Conservation (phyloP, 2,797 vertebrate genomes). For the Helostoma temminkii region DNA sequence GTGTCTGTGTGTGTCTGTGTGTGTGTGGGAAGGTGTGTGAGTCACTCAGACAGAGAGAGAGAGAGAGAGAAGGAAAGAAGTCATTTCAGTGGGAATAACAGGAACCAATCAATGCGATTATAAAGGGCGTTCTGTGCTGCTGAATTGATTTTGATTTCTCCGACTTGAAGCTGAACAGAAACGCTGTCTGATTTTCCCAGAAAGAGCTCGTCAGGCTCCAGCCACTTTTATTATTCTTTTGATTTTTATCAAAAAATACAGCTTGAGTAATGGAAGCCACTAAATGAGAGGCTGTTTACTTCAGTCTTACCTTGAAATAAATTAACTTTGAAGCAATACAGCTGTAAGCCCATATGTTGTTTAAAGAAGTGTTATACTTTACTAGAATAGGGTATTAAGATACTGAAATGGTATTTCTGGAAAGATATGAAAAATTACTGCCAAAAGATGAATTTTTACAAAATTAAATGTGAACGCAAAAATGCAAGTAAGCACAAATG, state of each 20-base stretch:
- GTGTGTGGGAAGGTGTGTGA: conserved; percentile 23
- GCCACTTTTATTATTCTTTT: background rate
- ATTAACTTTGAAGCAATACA: conserved; percentile 4
- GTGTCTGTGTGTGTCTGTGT: background rate
- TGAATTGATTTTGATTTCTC: conserved; percentile 58
- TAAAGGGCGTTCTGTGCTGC: conserved; percentile 58
- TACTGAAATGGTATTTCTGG: background rate
- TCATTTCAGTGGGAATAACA: conserved; percentile 54
- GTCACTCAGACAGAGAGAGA: conserved; percentile 9
- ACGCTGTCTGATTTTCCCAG: conserved; percentile 36
- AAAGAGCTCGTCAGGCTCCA: background rate
- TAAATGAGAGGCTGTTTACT: background rate
- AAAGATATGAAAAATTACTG: too few relatives aligned
- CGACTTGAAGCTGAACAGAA: conserved; percentile 43
- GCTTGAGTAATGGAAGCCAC: conserved; percentile 5
- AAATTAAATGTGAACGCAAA: background rate
- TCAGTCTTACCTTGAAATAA: conserved; percentile 4
- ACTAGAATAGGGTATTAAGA: background rate
- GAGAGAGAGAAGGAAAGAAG: conserved; percentile 26
- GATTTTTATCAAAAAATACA: background rate
- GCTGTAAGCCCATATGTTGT: background rate
- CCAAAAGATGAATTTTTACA: too few relatives aligned
- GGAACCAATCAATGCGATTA: conserved; percentile 71
- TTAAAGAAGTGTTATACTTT: background rate
- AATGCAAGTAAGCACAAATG: conserved; percentile 4